These are phyloP conservation scores for Agapornis canus DNA, from an alignment of 2,797 vertebrate species.

Conservation along the genomic window DNA sequence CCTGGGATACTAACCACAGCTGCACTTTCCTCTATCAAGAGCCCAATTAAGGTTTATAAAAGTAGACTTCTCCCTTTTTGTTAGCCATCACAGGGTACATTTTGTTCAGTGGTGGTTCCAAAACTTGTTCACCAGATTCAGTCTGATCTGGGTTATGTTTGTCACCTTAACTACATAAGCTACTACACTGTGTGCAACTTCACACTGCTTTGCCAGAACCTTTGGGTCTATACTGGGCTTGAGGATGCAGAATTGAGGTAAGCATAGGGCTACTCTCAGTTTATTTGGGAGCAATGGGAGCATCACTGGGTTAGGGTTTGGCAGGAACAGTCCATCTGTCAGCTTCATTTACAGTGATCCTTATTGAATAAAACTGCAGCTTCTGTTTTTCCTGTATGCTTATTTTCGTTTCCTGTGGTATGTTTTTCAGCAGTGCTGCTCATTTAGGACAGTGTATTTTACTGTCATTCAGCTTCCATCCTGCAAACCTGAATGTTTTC, in stretches of 20 bases:
- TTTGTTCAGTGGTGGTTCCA: background rate
- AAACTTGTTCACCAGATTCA: background rate
- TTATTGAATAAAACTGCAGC: constrained; percentile 12
- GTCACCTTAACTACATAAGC: background rate
- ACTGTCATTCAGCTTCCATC: constrained; percentile 6
- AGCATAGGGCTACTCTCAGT: background rate
- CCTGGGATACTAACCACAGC: background rate
- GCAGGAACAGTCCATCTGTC: background rate
- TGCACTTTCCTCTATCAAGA: background rate
- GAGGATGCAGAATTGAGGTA: background rate
- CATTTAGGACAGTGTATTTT: background rate
- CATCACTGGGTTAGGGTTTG: background rate
- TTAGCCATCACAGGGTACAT: background rate
- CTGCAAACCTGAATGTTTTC: background rate
- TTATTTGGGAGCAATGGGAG: background rate
- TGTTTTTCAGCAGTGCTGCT: background rate
- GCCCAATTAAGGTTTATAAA: background rate
- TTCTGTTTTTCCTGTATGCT: constrained; percentile 21
- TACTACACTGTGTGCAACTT: background rate
- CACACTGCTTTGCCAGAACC: background rate
- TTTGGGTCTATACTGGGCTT: background rate
- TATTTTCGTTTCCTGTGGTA: background rate
- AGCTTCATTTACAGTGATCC: background rate
- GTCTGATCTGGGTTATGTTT: background rate
- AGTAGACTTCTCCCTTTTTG: background rate